Evolutionary conservation across 2,888 invertebrate genomes (phyloP).

Genomic region (Baronia brevicornis): DNA sequence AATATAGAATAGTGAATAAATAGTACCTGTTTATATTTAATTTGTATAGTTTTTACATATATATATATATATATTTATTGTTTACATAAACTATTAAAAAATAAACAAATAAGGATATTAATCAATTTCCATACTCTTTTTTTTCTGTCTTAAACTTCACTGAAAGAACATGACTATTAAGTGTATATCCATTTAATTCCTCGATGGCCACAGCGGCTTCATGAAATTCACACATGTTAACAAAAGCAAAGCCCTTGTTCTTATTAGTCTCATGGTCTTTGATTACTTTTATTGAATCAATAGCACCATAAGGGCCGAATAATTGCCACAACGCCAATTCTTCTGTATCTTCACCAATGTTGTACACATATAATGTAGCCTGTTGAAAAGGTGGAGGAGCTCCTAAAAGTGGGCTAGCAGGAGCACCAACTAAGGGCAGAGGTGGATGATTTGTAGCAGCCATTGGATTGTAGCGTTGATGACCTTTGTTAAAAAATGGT

Average conservation of each 20-base stretch:
- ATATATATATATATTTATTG: too few relatives aligned
- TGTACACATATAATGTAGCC: constrained; percentile 73
- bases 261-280: constrained; percentile 74
- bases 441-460: constrained; percentile 64
- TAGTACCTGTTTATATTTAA: too few relatives aligned
- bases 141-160: constrained; percentile 76
- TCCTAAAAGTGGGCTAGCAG: constrained; percentile 58
- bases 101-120: too few relatives aligned
- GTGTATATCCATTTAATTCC: constrained; percentile 71
- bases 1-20: too few relatives aligned
- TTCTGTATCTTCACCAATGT: constrained; percentile 71
- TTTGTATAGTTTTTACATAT: too few relatives aligned
- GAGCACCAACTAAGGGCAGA: constrained; percentile 60
- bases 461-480: constrained; percentile 70
- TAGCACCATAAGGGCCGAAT: constrained; percentile 71
- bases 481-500: constrained; percentile 70
- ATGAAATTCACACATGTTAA: constrained; percentile 73
- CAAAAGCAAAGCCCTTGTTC: constrained; percentile 72
- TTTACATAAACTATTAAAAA: too few relatives aligned
- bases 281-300: constrained; percentile 72
- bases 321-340: constrained; percentile 72
- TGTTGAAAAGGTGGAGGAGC: constrained; percentile 57
- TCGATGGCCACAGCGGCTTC: constrained; percentile 73
- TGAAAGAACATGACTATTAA: constrained; percentile 73
- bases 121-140: constrained; percentile 64